phyloP scores from a whole-genome alignment of 2,113 vertebrate species.

The Zosterops pallidus region DNA sequence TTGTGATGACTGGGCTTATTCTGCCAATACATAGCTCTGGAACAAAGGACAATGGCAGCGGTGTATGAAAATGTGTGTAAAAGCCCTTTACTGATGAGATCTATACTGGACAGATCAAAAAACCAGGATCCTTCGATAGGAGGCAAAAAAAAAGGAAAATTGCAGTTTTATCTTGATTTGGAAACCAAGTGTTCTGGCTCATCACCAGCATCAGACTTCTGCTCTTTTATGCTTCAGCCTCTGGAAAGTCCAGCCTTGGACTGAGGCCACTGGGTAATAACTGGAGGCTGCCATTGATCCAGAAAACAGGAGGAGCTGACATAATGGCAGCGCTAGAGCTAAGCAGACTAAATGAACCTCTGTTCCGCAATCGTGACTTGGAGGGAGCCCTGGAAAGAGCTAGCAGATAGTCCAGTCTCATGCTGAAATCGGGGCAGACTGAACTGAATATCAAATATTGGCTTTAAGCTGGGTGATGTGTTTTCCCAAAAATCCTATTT shows the following conservation, averaged over 20 bases:
- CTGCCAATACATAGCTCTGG: neutral
- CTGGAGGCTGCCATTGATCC: neutral
- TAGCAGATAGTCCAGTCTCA: neutral
- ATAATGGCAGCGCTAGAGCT: neutral
- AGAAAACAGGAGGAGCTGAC: slow-evolving; percentile 12
- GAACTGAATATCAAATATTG: neutral
- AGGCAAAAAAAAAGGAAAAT: neutral
- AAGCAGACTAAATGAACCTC: neutral
- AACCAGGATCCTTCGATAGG: neutral
- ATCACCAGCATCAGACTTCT: neutral
- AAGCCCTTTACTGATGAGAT: neutral
- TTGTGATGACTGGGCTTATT: neutral
- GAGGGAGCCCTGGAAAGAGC: neutral
- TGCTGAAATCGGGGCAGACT: neutral
- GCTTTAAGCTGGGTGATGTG: neutral
- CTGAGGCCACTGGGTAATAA: neutral
- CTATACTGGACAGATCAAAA: neutral
- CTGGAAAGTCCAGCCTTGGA: slow-evolving; percentile 47
- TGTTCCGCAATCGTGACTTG: neutral
- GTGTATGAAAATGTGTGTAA: neutral
- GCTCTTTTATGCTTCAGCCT: neutral
- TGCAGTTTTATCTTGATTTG: slow-evolving; percentile 20
- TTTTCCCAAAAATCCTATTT: neutral
- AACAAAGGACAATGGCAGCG: neutral
- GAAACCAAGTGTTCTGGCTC: slow-evolving; percentile 3